Base-by-base conservation (phyloP, 2,113 vertebrate genomes). In the Crotalus viridis region DNA sequence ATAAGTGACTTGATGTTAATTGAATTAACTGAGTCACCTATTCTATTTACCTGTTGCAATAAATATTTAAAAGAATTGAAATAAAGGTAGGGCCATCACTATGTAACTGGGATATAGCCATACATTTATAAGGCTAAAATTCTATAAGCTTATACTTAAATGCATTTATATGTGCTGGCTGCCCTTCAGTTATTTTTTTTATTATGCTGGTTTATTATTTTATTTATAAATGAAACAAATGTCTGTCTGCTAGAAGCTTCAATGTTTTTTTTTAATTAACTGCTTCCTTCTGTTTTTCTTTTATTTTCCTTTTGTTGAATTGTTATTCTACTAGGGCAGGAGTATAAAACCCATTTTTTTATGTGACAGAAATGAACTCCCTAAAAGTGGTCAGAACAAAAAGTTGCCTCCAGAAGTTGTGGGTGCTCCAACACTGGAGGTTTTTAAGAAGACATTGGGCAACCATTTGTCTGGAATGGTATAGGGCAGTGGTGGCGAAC, bases 1-100 rank as follows among this genome's bases (percentile, higher is more conserved):
- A 95, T 48, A 61, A 94, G 90, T 94, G 6, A 61, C 92, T 88
- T 93, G 52, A 90, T 89, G 74, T 46, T 21, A 85, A 85, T 8
- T 24, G 54, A 89, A 89, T 57, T 89, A 57, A 92, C 43, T 33
- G 52, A 89, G 24, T 74, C 64, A 56, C 0, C 1, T 90, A 88
- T 94, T 93, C 85, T 93, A 39, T 90, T 48, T 56, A 91, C 88
- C 21, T 21, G 54, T 51, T n/a, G 74, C 0, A 21, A 74, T 87
- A 46, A 61, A 51, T 69, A 64, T 55, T 89, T 24, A 56, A 92
- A 92, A 56, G 39, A 89, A 48, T 57, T 46, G 26, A 56, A 48
- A 17, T 74, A 89, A 89, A n/a, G 28, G 22, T 17, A 85, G 51
- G 85, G 26, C 87, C 19, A 4, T 91, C 57, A 39, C 22, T 92